Conservation (phyloP, 2,113 vertebrate genomes). For the Oryzias curvinotus region DNA sequence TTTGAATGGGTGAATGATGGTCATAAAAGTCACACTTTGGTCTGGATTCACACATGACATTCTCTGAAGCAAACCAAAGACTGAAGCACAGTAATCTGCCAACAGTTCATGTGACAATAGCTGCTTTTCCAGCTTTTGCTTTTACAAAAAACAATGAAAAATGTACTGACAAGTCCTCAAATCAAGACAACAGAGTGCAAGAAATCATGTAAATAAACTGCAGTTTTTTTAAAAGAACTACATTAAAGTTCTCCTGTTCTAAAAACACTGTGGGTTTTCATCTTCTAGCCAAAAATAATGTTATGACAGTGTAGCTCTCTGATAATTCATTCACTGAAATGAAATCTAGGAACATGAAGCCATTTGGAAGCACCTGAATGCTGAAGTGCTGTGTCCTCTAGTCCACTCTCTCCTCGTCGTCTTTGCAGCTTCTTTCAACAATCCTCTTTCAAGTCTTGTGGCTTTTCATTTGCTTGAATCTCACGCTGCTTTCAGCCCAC, state of each 20-base stretch:
- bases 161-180: too few species aligned
- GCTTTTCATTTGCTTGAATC: constrained; percentile 34
- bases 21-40: too few species aligned
- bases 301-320: background rate
- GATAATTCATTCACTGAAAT: constrained; percentile 7
- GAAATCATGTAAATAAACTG: background rate
- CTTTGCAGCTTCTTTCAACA: constrained; percentile 21
- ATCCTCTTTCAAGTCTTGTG: constrained; percentile 39
- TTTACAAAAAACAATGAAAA: too few species aligned
- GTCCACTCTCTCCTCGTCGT: constrained; percentile 3
- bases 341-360: constrained; percentile 1
- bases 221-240: background rate
- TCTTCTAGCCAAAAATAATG: background rate
- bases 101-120: too few species aligned
- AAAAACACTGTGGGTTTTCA: background rate
- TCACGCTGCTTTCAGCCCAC: constrained; percentile 27
- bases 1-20: too few species aligned
- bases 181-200: background rate
- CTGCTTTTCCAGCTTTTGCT: too few species aligned
- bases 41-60: too few species aligned
- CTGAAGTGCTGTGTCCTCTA: constrained; percentile 4
- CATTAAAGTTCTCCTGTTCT: background rate
- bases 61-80: too few species aligned
- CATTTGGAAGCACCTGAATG: background rate
- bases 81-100: too few species aligned